Evolutionary conservation across 2,113 vertebrate genomes (phyloP).

Genomic region (Panthera tigris): DNA sequence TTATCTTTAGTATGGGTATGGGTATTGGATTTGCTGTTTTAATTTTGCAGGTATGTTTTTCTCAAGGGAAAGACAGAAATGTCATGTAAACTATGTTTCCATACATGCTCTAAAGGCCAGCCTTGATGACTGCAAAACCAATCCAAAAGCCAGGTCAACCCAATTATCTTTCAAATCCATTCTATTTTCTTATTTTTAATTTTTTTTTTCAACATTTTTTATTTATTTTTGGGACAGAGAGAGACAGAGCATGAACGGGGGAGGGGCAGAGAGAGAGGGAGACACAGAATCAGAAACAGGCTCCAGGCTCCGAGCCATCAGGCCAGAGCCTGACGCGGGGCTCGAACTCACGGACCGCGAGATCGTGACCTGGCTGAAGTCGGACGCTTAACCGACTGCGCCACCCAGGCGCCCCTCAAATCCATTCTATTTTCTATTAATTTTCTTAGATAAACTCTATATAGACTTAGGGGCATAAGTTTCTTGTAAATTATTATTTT

Average conservation of each 20-base stretch:
- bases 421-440: slow-evolving; percentile 12
- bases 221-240: no score
- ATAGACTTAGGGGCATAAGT: not conserved
- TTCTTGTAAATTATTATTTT: not conserved
- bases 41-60: not conserved
- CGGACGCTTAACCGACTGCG: no score
- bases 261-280: no score
- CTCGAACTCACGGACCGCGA: no score
- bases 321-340: no score
- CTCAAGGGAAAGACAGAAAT: not conserved
- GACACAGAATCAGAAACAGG: no score
- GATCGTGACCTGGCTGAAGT: no score
- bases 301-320: no score
- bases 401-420: no score
- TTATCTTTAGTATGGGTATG: not conserved
- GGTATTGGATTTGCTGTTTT: not conserved
- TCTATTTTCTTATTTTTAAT: no score
- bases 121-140: not conserved
- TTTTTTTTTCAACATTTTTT: no score
- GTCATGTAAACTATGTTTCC: not conserved
- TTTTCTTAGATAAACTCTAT: not conserved
- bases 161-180: not conserved
- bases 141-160: not conserved
- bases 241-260: no score
- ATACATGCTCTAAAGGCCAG: not conserved